These are phyloP conservation scores for Coreius guichenoti DNA, from an alignment of 2,797 vertebrate species.

Conservation along the genomic window DNA sequence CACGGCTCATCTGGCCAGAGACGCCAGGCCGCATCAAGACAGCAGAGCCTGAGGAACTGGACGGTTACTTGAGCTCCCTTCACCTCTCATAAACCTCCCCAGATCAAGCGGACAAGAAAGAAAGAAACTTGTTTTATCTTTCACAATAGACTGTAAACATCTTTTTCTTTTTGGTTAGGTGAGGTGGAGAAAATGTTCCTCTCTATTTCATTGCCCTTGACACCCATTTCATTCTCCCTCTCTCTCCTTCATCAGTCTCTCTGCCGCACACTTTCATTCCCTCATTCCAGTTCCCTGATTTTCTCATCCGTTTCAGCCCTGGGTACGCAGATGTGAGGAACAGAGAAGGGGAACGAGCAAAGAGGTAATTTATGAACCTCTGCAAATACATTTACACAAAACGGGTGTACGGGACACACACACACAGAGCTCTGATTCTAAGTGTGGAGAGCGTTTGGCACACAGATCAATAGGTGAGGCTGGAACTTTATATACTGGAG, in stretches of 20 bases:
- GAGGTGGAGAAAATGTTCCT: slow-evolving; percentile 17
- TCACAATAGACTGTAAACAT: slow-evolving; percentile 30
- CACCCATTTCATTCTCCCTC: slow-evolving; percentile 28
- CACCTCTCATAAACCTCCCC: slow-evolving; percentile 22
- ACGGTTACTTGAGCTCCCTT: slow-evolving; percentile 31
- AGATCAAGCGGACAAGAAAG: background rate
- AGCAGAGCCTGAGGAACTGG: slow-evolving; percentile 26
- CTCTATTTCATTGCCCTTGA: slow-evolving; percentile 43
- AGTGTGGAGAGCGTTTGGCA: background rate
- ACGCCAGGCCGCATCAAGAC: slow-evolving; percentile 21
- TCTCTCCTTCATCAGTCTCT: slow-evolving; percentile 39
- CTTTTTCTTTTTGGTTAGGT: background rate
- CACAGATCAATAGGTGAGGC: slow-evolving; percentile 30
- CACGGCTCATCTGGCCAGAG: slow-evolving; percentile 28
- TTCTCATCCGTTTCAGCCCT: slow-evolving; percentile 43
- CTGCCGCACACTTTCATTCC: slow-evolving; percentile 22
- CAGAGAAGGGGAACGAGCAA: slow-evolving; percentile 13
- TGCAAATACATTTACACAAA: slow-evolving; percentile 41
- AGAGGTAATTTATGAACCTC: slow-evolving; percentile 45
- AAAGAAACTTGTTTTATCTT: slow-evolving; percentile 9
- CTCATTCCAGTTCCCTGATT: slow-evolving; percentile 47
- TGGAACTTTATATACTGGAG: slow-evolving; percentile 20
- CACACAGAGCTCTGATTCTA: slow-evolving; percentile 15
- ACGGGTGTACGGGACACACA: background rate
- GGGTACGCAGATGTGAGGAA: slow-evolving; percentile 36